Base-by-base conservation (phyloP, 2,113 vertebrate genomes). In the Ascaphus truei region DNA sequence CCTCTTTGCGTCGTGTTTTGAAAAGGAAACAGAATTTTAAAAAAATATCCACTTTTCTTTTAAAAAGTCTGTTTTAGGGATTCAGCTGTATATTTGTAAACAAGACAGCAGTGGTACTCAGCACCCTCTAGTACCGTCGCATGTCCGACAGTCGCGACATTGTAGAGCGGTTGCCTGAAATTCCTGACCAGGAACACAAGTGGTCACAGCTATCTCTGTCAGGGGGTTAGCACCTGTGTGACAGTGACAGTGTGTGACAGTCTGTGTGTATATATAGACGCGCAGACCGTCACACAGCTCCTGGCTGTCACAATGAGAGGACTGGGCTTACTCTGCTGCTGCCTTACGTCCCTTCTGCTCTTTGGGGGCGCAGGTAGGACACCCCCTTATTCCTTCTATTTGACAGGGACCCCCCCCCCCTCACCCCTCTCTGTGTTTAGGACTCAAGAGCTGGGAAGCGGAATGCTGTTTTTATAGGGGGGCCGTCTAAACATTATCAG, bases 251-350 rank as follows among this genome's bases (percentile, higher is more conserved):
- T 50, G 58, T 41, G 53, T 57, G 30, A 57, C 53, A 57, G 58
- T n/a, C 3, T 52, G 20, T 64, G 23, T 39, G 51, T 86, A 85
- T 85, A 88, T 83, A 85, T 82, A 88, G 82, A 80, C 71, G 76
- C n/a, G 9, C 16, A 23, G 74, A 73, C 69, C 80, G 72, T 76
- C 72, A 79, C 75, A 57, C 53, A 57, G 69, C 74, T 80, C 81
- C 82, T 83, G 85, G 80, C 83, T 76, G 81, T 76, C 82, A 84
- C 83, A 79, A 86, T 88, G 86, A 82, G 68, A 74, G 79, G 76
- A 13, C 83, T 80, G 63, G 68, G 79, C 72, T 80, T 86, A 74
- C 74, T 86, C 68, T 80, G 79, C 74, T 85, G 83, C 78, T 85
- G 81, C 1, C 65, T 83, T 69, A 77, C 77, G 9, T 83, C 79